Evolutionary conservation across 2,888 invertebrate genomes (phyloP), one percentile per base, ranked within the genome.

Genomic region (Drosophila lutescens): DNA sequence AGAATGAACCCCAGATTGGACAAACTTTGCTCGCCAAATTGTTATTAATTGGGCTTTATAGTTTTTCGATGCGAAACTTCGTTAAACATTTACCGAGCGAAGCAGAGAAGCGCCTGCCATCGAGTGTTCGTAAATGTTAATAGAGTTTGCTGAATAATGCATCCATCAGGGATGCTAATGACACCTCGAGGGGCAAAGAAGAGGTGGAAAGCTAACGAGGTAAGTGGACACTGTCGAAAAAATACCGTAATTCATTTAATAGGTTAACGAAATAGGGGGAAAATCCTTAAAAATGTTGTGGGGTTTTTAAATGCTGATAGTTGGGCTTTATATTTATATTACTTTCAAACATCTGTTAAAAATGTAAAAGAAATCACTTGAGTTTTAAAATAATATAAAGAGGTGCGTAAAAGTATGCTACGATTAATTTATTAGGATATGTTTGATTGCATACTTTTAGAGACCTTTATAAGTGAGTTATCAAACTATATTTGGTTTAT

Each of bases 41-140:
- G 88, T 88, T 85, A 85, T 87, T 89, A 88, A 82, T 88, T 86
- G 81, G 58, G 85, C 82, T 87, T 89, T 82, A 89, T 82, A 85
- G 83, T 87, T 87, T 76, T 85, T 65, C 83, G 71, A 83, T 79
- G 38, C 58, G 30, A 43, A 68, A 73, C 67, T 82, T 88, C 74
- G 83, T 87, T 79, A 79, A 61, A 61, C 76, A 76, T 76, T 74
- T 63, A 67, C 49, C 49, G 26, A 17, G 8, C 7, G 30, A 7
- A 6, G 23, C 23, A 23, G 23, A 23, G 23, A 26, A 26, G 30
- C 30, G 30, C 30, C 44, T 50, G 60, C 40, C 73, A 51, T 56
- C 55, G 65, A 53, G 30, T 55, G 74, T 74, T 49, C 46, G 66
- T 43, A 56, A 71, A 57, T 53, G 56, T 56, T 71, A 71, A 71